Conservation (phyloP, 1,140 invertebrate species). For the Drosophila lacteicornis region DNA sequence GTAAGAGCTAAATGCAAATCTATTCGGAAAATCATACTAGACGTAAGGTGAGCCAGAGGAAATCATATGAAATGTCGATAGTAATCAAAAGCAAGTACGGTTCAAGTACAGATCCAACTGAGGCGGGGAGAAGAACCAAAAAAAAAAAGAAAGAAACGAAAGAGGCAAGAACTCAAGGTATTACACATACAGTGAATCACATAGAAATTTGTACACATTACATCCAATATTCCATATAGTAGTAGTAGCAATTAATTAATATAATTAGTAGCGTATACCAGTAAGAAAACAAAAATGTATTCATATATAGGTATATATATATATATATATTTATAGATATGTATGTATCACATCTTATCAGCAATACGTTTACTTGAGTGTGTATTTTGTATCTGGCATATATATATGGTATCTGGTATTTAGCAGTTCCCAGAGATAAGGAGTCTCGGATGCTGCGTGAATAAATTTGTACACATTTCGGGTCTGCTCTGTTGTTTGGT, state of each 20-base stretch:
- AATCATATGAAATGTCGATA: constrained; percentile 51
- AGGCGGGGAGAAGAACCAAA: constrained; percentile 25
- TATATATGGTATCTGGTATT: constrained; percentile 48
- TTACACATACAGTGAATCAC: constrained; percentile 85
- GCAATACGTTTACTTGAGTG: constrained; percentile 57
- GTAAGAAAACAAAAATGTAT: constrained; percentile 64
- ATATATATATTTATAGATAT: constrained; percentile 57
- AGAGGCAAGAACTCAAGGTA: constrained; percentile 47
- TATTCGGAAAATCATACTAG: constrained; percentile 31
- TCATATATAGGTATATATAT: constrained; percentile 64
- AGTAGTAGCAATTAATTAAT: constrained; percentile 75
- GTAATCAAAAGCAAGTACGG: constrained; percentile 46
- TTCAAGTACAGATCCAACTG: constrained; percentile 2
- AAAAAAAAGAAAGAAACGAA: constrained; percentile 10
- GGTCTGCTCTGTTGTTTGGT: constrained; percentile 19
- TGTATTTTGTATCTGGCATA: constrained; percentile 53
- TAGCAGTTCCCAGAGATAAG: constrained; percentile 39
- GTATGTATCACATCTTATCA: constrained; percentile 59
- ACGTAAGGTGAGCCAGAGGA: constrained; percentile 32
- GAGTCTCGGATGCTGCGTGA: constrained; percentile 31
- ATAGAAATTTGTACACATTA: constrained; percentile 84
- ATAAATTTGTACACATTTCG: constrained; percentile 42
- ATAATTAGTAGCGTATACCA: constrained; percentile 78
- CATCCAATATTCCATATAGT: constrained; percentile 84
- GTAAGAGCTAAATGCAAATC: constrained; percentile 58